These are phyloP conservation scores for Cuculus canorus DNA, from an alignment of 2,797 vertebrate species.

Conservation along the genomic window DNA sequence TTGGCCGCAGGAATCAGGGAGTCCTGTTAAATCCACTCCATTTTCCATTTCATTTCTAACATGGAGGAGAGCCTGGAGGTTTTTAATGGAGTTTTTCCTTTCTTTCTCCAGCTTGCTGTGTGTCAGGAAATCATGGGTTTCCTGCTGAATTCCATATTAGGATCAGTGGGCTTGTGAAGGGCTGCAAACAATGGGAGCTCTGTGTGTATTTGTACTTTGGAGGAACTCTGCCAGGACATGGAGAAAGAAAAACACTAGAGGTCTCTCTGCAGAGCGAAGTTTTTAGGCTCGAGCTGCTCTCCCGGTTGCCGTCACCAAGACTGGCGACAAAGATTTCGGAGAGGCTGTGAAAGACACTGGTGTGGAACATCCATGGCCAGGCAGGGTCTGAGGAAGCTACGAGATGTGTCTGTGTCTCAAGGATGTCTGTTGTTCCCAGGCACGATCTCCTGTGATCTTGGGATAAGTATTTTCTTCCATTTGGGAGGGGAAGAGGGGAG, in stretches of 20 bases:
- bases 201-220: constrained; percentile 81
- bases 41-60: constrained; percentile 76
- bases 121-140: constrained; percentile 89
- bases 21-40: constrained; percentile 70
- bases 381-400: accelerated
- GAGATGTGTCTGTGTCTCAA: not conserved
- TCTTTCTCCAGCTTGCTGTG: constrained; percentile 79
- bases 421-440: not conserved
- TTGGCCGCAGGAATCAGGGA: constrained; percentile 53
- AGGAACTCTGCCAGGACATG: constrained; percentile 81
- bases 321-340: not conserved
- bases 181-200: constrained; percentile 86
- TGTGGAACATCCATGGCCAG: not conserved
- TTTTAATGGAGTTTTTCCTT: constrained; percentile 76
- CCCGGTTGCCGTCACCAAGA: not conserved
- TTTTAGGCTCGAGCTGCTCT: constrained; percentile 54
- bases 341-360: not conserved
- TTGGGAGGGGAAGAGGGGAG: not conserved
- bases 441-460: accelerated
- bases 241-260: constrained; percentile 81
- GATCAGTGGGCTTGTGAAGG: constrained; percentile 83
- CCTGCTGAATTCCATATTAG: constrained; percentile 90
- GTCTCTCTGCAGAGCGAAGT: constrained; percentile 76
- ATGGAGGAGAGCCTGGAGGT: constrained; percentile 75
- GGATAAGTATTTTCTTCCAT: not conserved